Evolutionary conservation across 2,888 invertebrate species (phyloP).

Genomic region (Argyresthia albistria): DNA sequence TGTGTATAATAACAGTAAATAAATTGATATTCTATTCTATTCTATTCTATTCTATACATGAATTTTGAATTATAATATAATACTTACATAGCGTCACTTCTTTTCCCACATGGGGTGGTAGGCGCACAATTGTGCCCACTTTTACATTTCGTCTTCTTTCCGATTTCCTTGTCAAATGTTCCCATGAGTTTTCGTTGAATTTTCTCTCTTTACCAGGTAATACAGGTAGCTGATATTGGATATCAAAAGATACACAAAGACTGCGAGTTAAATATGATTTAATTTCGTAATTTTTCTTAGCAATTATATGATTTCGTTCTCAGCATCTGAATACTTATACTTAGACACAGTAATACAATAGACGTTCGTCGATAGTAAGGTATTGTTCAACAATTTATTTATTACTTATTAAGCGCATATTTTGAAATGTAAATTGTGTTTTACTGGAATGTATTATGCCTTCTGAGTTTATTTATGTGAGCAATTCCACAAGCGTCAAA

Average conservation of each 20-base stretch:
- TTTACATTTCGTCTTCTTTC: too few relatives aligned
- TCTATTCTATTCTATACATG: too few relatives aligned
- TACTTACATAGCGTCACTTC: too few relatives aligned
- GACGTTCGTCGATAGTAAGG: conserved; percentile 32
- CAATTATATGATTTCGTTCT: conserved; percentile 66
- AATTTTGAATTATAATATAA: too few relatives aligned
- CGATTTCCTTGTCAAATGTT: too few relatives aligned
- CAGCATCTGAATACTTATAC: conserved; percentile 65
- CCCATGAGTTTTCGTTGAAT: not conserved
- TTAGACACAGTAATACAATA: conserved; percentile 49
- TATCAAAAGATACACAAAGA: conserved; percentile 18
- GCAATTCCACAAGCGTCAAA: too few relatives aligned
- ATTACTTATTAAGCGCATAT: conserved; percentile 59
- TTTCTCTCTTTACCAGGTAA: not conserved
- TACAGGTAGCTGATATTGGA: not conserved
- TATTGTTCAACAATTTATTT: conserved; percentile 36
- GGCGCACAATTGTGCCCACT: too few relatives aligned
- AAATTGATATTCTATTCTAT: too few relatives aligned
- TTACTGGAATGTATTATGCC: conserved; percentile 54
- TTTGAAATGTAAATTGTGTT: conserved; percentile 39
- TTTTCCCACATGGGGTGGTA: too few relatives aligned
- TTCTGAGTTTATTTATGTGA: conserved; percentile 27
- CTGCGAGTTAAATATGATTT: conserved; percentile 70
- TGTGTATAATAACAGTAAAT: too few relatives aligned
- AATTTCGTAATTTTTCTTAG: conserved; percentile 71